A percentile compares a stretch with the other conserved stretches of the same genome.
Evolutionary conservation across 64 coral and sea anemone genomes (phyloP).

Genomic region (Actinia tenebrosa): DNA sequence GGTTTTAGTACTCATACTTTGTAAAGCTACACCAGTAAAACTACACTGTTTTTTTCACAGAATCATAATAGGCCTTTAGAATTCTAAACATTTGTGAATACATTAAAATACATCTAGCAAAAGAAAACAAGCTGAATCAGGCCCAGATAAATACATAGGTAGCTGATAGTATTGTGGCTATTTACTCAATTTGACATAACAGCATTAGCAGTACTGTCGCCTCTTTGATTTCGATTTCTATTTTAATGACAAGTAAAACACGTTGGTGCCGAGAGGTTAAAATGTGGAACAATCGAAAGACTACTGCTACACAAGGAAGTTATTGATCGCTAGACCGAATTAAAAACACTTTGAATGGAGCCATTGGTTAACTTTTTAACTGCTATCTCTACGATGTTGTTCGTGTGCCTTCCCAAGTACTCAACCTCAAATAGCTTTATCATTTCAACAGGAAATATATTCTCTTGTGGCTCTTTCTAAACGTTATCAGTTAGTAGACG

Average conservation of each 20-base stretch:
- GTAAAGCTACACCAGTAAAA: no score
- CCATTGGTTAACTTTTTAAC: background rate
- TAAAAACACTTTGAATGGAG: background rate
- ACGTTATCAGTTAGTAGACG: background rate
- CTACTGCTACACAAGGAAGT: background rate
- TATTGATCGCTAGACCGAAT: background rate
- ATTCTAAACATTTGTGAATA: background rate
- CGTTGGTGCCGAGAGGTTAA: background rate
- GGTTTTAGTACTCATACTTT: no score
- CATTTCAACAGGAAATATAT: slow-evolving; percentile 13
- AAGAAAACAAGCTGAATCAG: background rate
- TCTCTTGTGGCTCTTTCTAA: background rate
- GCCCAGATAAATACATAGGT: background rate
- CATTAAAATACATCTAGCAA: background rate
- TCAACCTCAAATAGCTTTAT: background rate
- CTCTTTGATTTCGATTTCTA: background rate
- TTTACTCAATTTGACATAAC: slow-evolving; percentile 8
- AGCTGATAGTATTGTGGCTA: slow-evolving; percentile 8
- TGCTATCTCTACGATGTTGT: background rate
- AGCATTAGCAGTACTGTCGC: background rate
- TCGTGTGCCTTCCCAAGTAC: background rate
- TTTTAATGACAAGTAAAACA: background rate
- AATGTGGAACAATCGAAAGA: background rate
- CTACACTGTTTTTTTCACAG: no score
- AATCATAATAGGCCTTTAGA: no score